These are phyloP conservation scores for Ctenodactylus gundi DNA, from an alignment of 2,113 vertebrate genomes.

Conservation along the genomic window DNA sequence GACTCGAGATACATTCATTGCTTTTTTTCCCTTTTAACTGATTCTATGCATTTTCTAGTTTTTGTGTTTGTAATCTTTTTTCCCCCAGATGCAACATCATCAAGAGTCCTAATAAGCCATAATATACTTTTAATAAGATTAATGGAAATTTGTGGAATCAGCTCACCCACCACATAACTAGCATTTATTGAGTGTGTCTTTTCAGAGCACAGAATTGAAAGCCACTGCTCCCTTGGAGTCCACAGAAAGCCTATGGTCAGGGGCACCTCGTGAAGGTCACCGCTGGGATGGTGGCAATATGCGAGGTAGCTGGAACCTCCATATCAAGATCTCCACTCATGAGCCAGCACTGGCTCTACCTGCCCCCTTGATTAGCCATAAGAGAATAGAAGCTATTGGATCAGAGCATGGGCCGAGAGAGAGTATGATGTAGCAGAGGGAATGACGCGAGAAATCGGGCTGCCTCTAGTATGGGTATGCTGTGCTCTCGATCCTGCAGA, in stretches of 20 bases:
- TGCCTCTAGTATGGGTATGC: not conserved
- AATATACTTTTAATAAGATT: too few relatives aligned
- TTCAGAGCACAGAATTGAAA: not conserved
- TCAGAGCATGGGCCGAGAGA: not conserved
- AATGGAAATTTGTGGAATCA: not conserved
- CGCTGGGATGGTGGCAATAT: too few relatives aligned
- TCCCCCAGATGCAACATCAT: not conserved
- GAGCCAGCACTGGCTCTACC: not conserved
- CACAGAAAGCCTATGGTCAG: too few relatives aligned
- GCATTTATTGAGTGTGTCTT: not conserved
- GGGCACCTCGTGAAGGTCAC: not conserved
- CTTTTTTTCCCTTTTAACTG: not conserved
- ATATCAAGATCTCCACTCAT: not conserved
- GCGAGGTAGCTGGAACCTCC: not conserved
- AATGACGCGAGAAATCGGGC: not conserved
- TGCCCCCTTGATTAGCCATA: not conserved
- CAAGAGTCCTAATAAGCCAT: not conserved
- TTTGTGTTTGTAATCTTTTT: not conserved
- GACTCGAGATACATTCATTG: not conserved
- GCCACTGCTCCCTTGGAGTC: not conserved
- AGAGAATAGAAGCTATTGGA: not conserved
- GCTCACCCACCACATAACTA: not conserved
- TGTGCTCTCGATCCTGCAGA: not conserved
- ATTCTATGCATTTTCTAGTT: not conserved
- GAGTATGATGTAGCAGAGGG: not conserved